A percentile compares a stretch with the other conserved stretches of the same genome.
Conservation (phyloP, 2,797 vertebrate species). For the Helarctos malayanus region DNA sequence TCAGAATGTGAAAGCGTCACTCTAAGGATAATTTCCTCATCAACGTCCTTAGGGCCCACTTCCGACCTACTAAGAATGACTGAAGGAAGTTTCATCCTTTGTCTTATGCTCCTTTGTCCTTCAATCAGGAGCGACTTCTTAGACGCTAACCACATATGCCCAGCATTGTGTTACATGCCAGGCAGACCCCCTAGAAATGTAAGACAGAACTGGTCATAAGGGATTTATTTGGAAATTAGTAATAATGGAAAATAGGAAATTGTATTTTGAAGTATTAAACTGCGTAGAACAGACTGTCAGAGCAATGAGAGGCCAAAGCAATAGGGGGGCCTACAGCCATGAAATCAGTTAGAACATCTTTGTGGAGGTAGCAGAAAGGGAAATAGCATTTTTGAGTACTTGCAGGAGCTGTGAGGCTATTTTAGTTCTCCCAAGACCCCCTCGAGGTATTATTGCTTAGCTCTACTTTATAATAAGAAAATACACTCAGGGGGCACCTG, state of each 20-base stretch:
- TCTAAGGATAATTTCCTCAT: not conserved
- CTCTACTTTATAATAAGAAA: constrained; percentile 32
- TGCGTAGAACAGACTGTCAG: not conserved
- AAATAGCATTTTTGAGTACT: not conserved
- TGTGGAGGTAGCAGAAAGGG: not conserved
- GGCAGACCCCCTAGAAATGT: not conserved
- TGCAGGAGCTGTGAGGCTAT: not conserved
- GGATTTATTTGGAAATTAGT: constrained; percentile 13
- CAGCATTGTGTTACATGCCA: not conserved
- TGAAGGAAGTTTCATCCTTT: not conserved
- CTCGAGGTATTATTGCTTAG: constrained; percentile 35
- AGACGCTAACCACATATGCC: not conserved
- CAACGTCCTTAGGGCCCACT: not conserved
- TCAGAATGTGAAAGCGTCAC: not conserved
- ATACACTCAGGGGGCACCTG: not conserved
- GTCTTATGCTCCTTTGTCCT: not conserved
- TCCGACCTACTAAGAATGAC: constrained; percentile 7
- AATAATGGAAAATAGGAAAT: constrained; percentile 19
- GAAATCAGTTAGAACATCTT: constrained; percentile 6
- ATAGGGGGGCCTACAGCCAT: not conserved
- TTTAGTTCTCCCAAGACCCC: not conserved
- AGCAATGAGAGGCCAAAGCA: not conserved
- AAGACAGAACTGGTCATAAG: not conserved
- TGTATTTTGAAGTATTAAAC: not conserved
- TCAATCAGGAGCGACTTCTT: not conserved